Base-by-base conservation (phyloP, 1,140 invertebrate genomes). In the Leguminivora glycinivorella region DNA sequence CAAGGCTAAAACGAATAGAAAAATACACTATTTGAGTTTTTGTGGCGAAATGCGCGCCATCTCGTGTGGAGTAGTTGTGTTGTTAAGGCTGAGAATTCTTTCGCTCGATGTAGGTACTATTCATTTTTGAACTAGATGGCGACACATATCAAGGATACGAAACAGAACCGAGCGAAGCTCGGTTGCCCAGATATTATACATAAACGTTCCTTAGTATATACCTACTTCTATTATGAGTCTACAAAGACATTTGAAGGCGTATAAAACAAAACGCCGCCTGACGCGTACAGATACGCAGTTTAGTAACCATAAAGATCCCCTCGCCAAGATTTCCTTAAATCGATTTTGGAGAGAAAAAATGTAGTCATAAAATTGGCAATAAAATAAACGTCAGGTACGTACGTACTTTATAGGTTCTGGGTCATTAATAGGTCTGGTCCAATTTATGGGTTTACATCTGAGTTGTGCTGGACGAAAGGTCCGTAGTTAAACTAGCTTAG, bases 381-480 rank as follows among this genome's bases (percentile, higher is more conserved):
- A 60, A 60, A 60, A 60, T 60, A 26, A 60, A 60, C 56, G 56
- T 29, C 56, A 60, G 56, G 56, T 60, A 56, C 56, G 56, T 56
- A 56, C 56, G 34, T 56, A 60, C 25, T 60, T 60, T 60, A 60
- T 60, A 26, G 22, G 56, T 60, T 60, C 14, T 60, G 56, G 56
- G 56, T 60, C 25, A 60, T 60, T 60, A n/a, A n/a, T n/a, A 60
- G 56, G 22, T 19, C 25, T 25, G 22, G 56, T 26, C 56, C 56
- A 29, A 60, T 60, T 60, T 60, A 60, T 60, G 25, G 56, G 25
- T 60, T 60, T 60, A 60, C 56, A 29, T 60, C 56, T 60, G 56
- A 29, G 25, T 29, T 60, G 24, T 29, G 56, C 56, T n/a, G 56
- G 56, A 52, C 19, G 47, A 29, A 60, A 60, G 56, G 56, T n/a